Evolutionary conservation across 2,888 invertebrate genomes (phyloP), one percentile per base, ranked within the genome.

Genomic region (Marasmarcha lunaedactyla): DNA sequence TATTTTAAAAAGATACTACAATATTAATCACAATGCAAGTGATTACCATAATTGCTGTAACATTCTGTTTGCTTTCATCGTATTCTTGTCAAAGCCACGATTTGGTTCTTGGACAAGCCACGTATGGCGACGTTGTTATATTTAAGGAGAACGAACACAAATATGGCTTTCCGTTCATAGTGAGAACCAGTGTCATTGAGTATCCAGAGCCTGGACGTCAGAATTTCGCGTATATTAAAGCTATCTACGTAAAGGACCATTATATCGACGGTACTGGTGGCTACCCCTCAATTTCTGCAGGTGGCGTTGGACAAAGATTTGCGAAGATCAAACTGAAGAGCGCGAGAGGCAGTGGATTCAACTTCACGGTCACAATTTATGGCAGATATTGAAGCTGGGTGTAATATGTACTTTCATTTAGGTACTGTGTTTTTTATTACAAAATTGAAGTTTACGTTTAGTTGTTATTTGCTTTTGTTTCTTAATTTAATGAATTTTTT

Each of bases 321-420:
- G 71, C 67, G 15, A 78, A 72, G 37, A 61, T 85, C 42, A 76
- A 81, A 41, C 47, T 85, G 46, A 78, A 78, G 52, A 73, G 78
- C 30, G 81, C 83, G 46, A 57, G 77, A 15, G 56, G 63, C 1
- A 38, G 45, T 35, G 79, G 84, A 0, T 61, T 83, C 20, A 79
- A 84, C 50, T 84, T 83, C 46, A 76, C 81, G 0, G 47, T 84
- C 1, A 67, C 74, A 0, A 60, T 85, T 15, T 83, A 79, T 34
- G 84, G 81, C 46, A 67, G 71, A 62, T 78, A 66, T 46, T 72
- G 50, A 52, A n/a, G n/a, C n/a, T n/a, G n/a, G n/a, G n/a, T n/a
- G n/a, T n/a, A n/a, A n/a, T n/a, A n/a, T n/a, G n/a, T n/a, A n/a
- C n/a, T n/a, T n/a, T n/a, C n/a, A n/a, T n/a, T n/a, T n/a, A n/a